Evolutionary conservation across 2,797 vertebrate genomes (phyloP).

Genomic region (Chaetodon trifasciatus): DNA sequence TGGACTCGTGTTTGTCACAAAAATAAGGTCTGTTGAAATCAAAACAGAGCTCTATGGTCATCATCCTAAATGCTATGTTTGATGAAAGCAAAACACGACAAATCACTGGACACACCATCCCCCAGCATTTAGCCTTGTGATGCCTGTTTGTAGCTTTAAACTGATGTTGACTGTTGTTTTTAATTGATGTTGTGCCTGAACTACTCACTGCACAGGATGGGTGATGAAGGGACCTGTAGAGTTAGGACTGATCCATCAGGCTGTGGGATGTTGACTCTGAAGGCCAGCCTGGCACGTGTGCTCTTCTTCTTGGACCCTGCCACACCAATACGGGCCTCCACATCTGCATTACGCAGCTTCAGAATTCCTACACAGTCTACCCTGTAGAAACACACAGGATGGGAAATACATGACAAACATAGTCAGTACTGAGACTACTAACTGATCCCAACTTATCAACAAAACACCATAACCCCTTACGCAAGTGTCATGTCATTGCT

Average conservation of each 20-base stretch:
- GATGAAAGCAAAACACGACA: neutral
- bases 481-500: constrained; percentile 95
- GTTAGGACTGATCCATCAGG: constrained; percentile 93
- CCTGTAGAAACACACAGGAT: constrained; percentile 76
- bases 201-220: constrained; percentile 98
- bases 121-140: neutral
- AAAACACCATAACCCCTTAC: constrained; percentile 84
- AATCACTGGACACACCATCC: neutral
- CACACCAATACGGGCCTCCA: constrained; percentile 97
- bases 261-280: constrained; percentile 93
- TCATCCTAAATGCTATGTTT: neutral
- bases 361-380: constrained; percentile 99
- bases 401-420: neutral
- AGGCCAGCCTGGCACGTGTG: constrained; percentile 96
- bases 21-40: neutral
- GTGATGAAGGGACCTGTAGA: constrained; percentile 94
- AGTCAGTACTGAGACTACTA: neutral
- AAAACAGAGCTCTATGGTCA: neutral
- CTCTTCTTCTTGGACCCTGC: constrained; percentile 99
- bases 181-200: neutral
- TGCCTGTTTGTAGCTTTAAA: neutral
- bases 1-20: constrained; percentile 9
- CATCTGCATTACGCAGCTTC: constrained; percentile 98
- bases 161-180: neutral
- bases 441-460: neutral